A percentile compares a stretch with the other conserved stretches of the same genome.
Evolutionary conservation across 2,113 vertebrate genomes (phyloP).

Genomic region (Campylomormyrus numenius): DNA sequence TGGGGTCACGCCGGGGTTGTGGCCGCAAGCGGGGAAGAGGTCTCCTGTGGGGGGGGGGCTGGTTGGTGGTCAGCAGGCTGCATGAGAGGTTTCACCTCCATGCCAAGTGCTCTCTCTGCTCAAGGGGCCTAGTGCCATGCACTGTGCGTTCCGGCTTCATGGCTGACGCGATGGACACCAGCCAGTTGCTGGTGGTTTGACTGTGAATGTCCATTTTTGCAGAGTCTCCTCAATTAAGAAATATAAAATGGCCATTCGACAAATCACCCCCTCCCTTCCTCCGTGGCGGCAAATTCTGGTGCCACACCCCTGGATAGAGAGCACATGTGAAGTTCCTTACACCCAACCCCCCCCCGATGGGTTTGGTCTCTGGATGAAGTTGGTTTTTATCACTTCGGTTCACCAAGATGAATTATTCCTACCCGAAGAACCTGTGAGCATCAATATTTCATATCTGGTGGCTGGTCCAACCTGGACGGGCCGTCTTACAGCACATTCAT

Average conservation of each 20-base stretch:
- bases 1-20: neutral
- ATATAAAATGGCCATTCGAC: neutral
- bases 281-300: neutral
- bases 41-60: neutral
- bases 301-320: neutral
- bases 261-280: neutral
- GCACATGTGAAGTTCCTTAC: neutral
- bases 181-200: neutral
- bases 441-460: neutral
- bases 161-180: neutral
- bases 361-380: neutral
- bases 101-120: neutral
- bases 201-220: neutral
- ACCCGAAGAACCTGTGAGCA: neutral
- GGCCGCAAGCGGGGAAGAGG: neutral
- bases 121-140: neutral
- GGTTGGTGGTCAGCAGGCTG: neutral
- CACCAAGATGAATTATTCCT: too few relatives aligned
- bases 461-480: neutral
- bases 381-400: neutral
- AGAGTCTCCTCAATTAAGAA: neutral
- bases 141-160: neutral
- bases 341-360: neutral
- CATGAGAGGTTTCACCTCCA: neutral
- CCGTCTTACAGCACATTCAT: neutral